phyloP scores from a whole-genome alignment of 1,140 invertebrate genomes.

The Halesus radiatus region DNA sequence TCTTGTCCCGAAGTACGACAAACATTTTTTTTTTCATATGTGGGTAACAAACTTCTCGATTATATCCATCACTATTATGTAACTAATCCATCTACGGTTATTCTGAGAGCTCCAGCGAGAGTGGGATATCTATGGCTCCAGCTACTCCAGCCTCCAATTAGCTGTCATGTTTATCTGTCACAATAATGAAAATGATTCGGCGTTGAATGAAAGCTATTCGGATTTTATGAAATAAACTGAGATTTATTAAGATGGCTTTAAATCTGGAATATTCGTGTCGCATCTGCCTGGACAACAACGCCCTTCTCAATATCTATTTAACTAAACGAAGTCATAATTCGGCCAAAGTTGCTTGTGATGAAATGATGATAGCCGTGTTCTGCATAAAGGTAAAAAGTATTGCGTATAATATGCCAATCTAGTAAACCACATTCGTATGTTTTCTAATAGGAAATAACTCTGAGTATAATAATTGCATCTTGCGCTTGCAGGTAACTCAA shows the following conservation, averaged over 20 bases:
- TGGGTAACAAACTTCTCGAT: too few species aligned
- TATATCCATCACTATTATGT: too few species aligned
- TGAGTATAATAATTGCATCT: neutral
- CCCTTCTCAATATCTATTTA: slow-evolving; percentile 2
- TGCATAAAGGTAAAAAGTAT: neutral
- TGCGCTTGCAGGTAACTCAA: neutral
- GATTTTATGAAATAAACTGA: too few species aligned
- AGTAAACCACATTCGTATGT: neutral
- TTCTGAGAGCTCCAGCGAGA: too few species aligned
- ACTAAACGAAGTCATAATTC: slow-evolving; percentile 27
- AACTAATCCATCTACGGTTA: too few species aligned
- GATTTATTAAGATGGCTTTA: neutral
- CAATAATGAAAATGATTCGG: slow-evolving; percentile 6
- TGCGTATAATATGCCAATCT: neutral
- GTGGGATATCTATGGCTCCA: too few species aligned
- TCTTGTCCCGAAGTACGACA: too few species aligned
- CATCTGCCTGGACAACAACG: slow-evolving; percentile 11
- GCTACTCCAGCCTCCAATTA: too few species aligned
- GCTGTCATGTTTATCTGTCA: neutral
- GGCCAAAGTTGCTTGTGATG: slow-evolving; percentile 4
- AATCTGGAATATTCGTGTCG: slow-evolving; percentile 16
- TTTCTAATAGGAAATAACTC: neutral
- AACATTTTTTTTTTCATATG: too few species aligned
- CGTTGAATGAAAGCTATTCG: too few species aligned
- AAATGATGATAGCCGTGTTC: slow-evolving; percentile 13